Conservation (phyloP, 2,888 invertebrate species). For the Pterostichus madidus region DNA sequence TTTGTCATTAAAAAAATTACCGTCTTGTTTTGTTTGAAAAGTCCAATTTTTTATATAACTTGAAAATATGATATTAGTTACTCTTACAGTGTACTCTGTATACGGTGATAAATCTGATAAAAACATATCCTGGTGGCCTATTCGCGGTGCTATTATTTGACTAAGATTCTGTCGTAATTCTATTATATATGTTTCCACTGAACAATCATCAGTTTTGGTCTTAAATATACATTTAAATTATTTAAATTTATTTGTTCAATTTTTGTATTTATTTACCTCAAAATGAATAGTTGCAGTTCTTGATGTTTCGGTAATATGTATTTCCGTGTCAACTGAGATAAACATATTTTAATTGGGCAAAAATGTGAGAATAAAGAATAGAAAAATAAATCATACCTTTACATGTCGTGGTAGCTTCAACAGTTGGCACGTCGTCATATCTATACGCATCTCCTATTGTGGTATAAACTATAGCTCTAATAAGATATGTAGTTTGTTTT, state of each 20-base stretch:
- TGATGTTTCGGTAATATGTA: not conserved
- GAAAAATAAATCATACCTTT: slow-evolving; percentile 10
- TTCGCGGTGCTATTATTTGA: not conserved
- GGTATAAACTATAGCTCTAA: slow-evolving; percentile 52
- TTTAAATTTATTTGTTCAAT: not conserved
- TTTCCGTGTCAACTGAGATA: slow-evolving; percentile 11
- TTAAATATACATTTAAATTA: not conserved
- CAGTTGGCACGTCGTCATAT: slow-evolving; percentile 19
- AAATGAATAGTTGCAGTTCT: slow-evolving; percentile 15
- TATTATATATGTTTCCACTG: not conserved
- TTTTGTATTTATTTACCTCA: not conserved
- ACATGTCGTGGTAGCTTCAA: slow-evolving; percentile 34
- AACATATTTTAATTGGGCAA: not conserved
- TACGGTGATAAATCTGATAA: slow-evolving; percentile 4
- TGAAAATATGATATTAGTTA: not conserved
- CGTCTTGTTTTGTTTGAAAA: slow-evolving; percentile 21
- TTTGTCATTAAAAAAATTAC: not conserved
- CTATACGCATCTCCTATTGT: not conserved
- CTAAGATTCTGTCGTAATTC: not conserved
- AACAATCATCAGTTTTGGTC: not conserved
- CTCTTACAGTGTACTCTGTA: not conserved
- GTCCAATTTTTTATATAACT: not conserved
- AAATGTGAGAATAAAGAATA: not conserved
- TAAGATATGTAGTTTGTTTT: slow-evolving; percentile 31
- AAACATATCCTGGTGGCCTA: not conserved